Base-by-base conservation (phyloP, 2,113 vertebrate genomes). In the Drymodes brunneopygia region DNA sequence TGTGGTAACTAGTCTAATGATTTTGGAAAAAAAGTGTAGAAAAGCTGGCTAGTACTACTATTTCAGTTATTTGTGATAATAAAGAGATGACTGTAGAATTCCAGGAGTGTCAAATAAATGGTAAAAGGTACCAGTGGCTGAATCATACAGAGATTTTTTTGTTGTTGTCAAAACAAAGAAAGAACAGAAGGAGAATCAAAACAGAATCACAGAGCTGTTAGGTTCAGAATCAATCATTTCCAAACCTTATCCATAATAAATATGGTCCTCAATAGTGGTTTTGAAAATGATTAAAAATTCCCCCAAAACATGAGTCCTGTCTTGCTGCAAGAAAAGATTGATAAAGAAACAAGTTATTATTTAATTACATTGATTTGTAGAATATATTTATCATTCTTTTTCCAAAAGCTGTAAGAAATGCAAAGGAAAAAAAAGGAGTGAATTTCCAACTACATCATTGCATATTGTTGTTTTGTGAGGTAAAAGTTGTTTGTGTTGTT, bases 401-500 rank as follows among this genome's bases (percentile, higher is more conserved):
- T 91, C 14, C 22, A 86, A 91, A 89, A 72, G 3, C 18, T 60
- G 13, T 44, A 64, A 86, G 21, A 60, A 84, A 87, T 92, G n/a
- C 9, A 70, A 88, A 66, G 6, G 3, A 33, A 44, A 28, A 45
- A 72, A 56, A 53, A 3, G 0, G 4, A 47, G 4, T 53, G 27
- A 17, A 67, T 88, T 86, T 92, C 48, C 24, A 86, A 2, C 51
- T 81, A 36, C 28, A 23, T 73, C 65, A 61, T 57, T 71, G 23
- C 20, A 61, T 29, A 71, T 21, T 86, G 71, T 71, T 91, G 58
- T 51, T 66, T 47, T 67, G 47, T 83, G 40, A 89, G 53, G 35
- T 92, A 94, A 28, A 93, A n/a, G 28, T 45, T 81, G 33, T 71
- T 94, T 86, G 38, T 89, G n/a, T 38, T 88, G 88, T 92, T 96